A percentile compares a stretch with the other conserved stretches of the same genome.
phyloP scores from a whole-genome alignment of 2,797 vertebrate species.

The Premnoplex brunnescens region DNA sequence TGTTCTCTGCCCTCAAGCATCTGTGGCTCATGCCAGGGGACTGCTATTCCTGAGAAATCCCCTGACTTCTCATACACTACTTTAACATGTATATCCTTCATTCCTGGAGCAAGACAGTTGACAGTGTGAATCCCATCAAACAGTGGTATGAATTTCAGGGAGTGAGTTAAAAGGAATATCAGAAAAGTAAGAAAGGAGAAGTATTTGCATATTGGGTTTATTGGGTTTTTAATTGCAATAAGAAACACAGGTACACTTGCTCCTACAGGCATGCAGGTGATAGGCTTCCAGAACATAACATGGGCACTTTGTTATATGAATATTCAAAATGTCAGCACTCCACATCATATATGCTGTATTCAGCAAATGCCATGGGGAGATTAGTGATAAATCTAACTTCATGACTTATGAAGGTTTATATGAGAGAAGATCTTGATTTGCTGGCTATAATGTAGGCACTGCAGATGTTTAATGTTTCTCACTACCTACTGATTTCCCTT shows the following conservation, averaged over 20 bases:
- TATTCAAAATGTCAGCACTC: neutral
- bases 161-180: neutral
- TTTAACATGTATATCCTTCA: rapidly evolving
- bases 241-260: neutral
- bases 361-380: neutral
- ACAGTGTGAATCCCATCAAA: neutral
- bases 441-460: neutral
- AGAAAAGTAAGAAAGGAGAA: neutral
- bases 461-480: neutral
- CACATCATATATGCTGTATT: neutral
- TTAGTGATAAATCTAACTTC: neutral
- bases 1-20: neutral
- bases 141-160: neutral
- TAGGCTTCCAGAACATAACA: neutral
- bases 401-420: neutral
- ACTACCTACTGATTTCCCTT: neutral
- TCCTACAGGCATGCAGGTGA: neutral
- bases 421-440: neutral
- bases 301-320: neutral
- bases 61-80: neutral
- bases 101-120: neutral
- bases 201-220: neutral
- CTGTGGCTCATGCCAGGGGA: neutral
- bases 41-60: neutral
- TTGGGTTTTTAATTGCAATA: neutral